Evolutionary conservation across 2,888 invertebrate genomes (phyloP), one percentile per base, ranked within the genome.

Genomic region (Carcina quercana): DNA sequence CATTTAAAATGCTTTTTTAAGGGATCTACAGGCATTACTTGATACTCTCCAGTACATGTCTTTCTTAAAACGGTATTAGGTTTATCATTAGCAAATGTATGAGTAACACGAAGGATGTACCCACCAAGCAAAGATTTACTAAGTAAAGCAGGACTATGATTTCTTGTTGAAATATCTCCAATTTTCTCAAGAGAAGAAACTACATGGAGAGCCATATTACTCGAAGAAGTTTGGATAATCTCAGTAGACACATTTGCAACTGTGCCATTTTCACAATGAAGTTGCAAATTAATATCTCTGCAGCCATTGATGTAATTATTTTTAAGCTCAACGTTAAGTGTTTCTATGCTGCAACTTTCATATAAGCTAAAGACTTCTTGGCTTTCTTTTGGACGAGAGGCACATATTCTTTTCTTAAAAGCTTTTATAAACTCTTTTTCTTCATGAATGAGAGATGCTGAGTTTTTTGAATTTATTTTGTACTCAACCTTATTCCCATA

Each of bases 61-160:
- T 47, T 56, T 40, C 36, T 54, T 6, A 66, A 28, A n/a, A 50
- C 20, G 1, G 56, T 53, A 50, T 64, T 62, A 13, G 42, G 32
- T 5, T 3, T 30, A 25, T 20, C 24, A 27, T 8, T 37, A 32
- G 19, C 25, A 28, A 30, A 25, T 35, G 28, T 34, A 25, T 8
- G 3, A 3, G 25, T 25, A 2, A 52, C 15, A 27, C 44, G 36
- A 30, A 65, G 28, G 28, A 43, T 34, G 35, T 48, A 50, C 12
- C 35, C 43, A 2, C 43, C 49, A 2, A 54, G 54, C 30, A 27
- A 15, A 3, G 43, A 44, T 32, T 47, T 44, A 15, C 38, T 37
- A 22, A 67, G 31, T 26, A 41, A 20, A 6, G 57, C 55, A 17
- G 55, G 45, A 24, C 35, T 25, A 38, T 57, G 47, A 15, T 24